These are phyloP conservation scores for Rhogogaster chlorosoma DNA, from an alignment of 2,888 invertebrate species.

Conservation along the genomic window DNA sequence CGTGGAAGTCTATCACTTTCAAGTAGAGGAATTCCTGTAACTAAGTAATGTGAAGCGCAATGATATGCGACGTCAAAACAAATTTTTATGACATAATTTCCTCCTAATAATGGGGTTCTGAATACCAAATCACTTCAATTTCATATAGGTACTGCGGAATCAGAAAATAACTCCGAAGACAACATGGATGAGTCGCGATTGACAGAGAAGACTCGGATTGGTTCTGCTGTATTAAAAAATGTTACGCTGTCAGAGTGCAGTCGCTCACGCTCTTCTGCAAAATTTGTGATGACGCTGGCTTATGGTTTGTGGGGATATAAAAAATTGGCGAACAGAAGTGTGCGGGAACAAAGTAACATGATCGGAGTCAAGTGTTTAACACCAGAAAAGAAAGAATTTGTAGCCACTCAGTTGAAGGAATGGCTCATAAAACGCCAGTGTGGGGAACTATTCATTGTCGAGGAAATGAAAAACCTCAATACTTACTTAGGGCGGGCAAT, in stretches of 20 bases:
- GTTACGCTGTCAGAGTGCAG: not conserved
- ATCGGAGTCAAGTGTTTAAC: not conserved
- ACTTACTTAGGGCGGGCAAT: not conserved
- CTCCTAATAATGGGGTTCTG: too few relatives aligned
- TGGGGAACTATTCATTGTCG: not conserved
- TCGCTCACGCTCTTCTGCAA: not conserved
- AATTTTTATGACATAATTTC: too few relatives aligned
- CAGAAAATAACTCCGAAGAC: too few relatives aligned
- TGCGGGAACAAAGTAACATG: not conserved
- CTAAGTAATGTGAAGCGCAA: too few relatives aligned
- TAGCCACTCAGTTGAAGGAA: not conserved
- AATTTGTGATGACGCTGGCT: not conserved
- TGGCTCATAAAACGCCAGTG: too few relatives aligned
- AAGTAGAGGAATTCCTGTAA: too few relatives aligned
- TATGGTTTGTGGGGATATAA: not conserved
- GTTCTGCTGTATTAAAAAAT: not conserved
- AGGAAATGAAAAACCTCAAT: not conserved
- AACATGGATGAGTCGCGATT: too few relatives aligned
- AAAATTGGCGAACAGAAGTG: not conserved
- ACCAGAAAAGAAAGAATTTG: not conserved
- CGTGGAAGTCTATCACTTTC: too few relatives aligned
- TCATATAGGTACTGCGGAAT: too few relatives aligned
- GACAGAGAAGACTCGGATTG: too few relatives aligned
- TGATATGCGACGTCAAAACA: too few relatives aligned
- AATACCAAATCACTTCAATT: too few relatives aligned